Percentiles rank a stretch among this genome's conserved stretches.
Evolutionary conservation across 2,888 invertebrate genomes (phyloP).

Genomic region (Nephrotoma guestfalica): DNA sequence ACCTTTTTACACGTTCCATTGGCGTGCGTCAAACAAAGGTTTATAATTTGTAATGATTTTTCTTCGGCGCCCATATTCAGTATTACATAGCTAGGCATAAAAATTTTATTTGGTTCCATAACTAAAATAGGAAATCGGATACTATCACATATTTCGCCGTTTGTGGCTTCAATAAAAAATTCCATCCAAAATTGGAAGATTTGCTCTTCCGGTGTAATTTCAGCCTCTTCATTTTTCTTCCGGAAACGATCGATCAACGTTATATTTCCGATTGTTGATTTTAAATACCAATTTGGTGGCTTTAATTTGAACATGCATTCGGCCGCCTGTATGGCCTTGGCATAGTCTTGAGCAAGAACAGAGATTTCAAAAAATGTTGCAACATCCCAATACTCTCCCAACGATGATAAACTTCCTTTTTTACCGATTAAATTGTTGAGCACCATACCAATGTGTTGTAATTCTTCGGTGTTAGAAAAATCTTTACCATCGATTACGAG

Average conservation of each 20-base stretch:
- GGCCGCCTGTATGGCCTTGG: slow-evolving; percentile 93
- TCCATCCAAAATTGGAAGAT: slow-evolving; percentile 97
- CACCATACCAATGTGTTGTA: slow-evolving; percentile 86
- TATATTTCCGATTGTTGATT: slow-evolving; percentile 94
- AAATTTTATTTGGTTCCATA: slow-evolving; percentile 81
- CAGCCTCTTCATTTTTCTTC: slow-evolving; percentile 58
- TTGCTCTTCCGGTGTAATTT: slow-evolving; percentile 64
- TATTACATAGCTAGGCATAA: slow-evolving; percentile 91
- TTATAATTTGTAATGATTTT: slow-evolving; percentile 78
- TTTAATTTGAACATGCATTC: slow-evolving; percentile 85
- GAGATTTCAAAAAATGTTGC: slow-evolving; percentile 98
- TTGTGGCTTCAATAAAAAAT: slow-evolving; percentile 90
- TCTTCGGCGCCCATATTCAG: slow-evolving; percentile 90
- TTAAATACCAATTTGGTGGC: slow-evolving; percentile 88
- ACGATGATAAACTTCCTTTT: slow-evolving; percentile 83
- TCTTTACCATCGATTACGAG: slow-evolving; percentile 93
- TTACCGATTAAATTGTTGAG: slow-evolving; percentile 95
- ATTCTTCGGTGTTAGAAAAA: slow-evolving; percentile 78
- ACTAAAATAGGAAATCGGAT: slow-evolving; percentile 70
- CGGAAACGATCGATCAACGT: slow-evolving; percentile 83
- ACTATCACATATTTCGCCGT: slow-evolving; percentile 58
- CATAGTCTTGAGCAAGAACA: slow-evolving; percentile 91
- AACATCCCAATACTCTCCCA: slow-evolving; percentile 98
- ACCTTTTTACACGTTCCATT: slow-evolving; percentile 67
- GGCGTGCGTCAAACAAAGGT: slow-evolving; percentile 67